Evolutionary conservation across 2,113 vertebrate species (phyloP), one percentile per base, ranked within the genome.

Genomic region (Irena cyanogastra): DNA sequence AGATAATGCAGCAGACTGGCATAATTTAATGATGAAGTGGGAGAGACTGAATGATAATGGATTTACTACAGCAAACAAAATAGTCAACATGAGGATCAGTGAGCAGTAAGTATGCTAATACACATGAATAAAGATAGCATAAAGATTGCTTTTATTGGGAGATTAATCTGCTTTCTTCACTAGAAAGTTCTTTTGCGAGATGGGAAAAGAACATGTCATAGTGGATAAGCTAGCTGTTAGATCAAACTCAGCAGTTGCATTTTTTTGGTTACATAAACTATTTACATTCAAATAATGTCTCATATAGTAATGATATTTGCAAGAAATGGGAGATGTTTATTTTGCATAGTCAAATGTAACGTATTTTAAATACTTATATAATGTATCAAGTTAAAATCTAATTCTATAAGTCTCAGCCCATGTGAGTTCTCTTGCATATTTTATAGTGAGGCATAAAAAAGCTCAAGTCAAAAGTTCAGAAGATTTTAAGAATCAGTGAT

Each of bases 1-100:
- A 97, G 99, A 99, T 97, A 99, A 99, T 41, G 99, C 98, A 7
- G 99, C 99, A 0, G 99, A 99, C 71, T 99, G 99, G 99, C 99
- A 99, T 91, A 99, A 99, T 96, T 97, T 99, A 92, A 98, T 99
- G 78, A 94, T 98, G 92, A 98, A 98, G 88, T 99, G 99, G 99
- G 98, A 99, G 44, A 96, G 89, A 20, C 97, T 99, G 57, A 99
- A 97, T 19, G 97, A 99, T 8, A 93, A 97, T 3, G 99, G 99
- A 5, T 99, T 99, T 91, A 82, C 74, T 11, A 83, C 45, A 0
- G 98, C 98, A 4, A 98, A 94, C 50, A 98, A 94, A 87, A 99
- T 99, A 33, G 98, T 98, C 64, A 99, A 99, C 97, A 90, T 98
- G 89, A 98, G 96, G 95, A 95, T 98, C 44, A 97, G 86, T 53